Evolutionary conservation across 2,888 invertebrate species (phyloP).

Genomic region (Agrenia bidenticulata): DNA sequence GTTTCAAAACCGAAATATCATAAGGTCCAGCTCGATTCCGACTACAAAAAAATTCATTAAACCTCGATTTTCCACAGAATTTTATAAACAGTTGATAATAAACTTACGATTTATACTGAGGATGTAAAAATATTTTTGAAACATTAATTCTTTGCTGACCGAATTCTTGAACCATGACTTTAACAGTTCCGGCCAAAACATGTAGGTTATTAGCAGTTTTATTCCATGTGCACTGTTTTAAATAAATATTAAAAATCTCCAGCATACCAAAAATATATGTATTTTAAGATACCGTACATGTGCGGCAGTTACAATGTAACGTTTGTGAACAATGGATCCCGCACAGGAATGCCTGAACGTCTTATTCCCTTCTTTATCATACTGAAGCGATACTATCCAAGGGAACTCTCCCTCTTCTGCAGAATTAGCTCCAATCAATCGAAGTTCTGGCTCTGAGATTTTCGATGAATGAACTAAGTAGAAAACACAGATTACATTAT

Average conservation of each 20-base stretch:
- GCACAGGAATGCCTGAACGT: constrained; percentile 30
- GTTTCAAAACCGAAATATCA: constrained; percentile 27
- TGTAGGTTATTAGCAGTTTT: neutral
- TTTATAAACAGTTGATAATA: no score
- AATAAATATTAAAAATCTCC: neutral
- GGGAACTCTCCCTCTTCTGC: constrained; percentile 30
- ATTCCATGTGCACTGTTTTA: constrained; percentile 26
- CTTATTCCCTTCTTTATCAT: neutral
- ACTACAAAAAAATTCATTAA: constrained; percentile 9
- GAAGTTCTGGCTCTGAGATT: constrained; percentile 1
- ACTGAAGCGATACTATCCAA: constrained; percentile 31
- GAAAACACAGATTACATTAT: no score
- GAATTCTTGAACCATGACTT: no score
- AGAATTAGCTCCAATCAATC: constrained; percentile 24
- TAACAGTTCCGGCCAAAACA: constrained; percentile 24
- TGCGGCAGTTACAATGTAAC: constrained; percentile 27
- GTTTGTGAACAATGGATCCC: constrained; percentile 26
- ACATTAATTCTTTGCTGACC: neutral
- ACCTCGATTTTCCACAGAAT: no score
- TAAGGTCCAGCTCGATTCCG: constrained; percentile 21
- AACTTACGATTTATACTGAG: constrained; percentile 26
- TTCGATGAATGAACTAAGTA: no score
- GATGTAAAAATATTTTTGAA: constrained; percentile 23
- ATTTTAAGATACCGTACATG: no score
- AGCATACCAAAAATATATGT: no score